Base-by-base conservation (phyloP, 2,113 vertebrate genomes). In the Pantherophis guttatus region DNA sequence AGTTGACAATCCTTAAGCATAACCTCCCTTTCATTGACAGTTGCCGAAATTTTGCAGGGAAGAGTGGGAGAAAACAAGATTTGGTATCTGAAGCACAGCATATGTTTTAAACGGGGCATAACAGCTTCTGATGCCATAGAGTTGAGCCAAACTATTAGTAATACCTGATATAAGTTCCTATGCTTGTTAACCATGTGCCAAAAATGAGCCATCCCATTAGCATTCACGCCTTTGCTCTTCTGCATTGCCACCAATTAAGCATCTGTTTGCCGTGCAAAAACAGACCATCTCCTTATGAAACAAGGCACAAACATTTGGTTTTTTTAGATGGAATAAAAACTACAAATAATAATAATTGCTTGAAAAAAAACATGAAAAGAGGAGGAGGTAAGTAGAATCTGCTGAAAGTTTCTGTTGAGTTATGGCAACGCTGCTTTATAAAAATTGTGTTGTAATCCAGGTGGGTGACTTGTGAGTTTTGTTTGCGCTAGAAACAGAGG, bases 121-220 rank as follows among this genome's bases (percentile, higher is more conserved):
- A 96, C 95, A 96, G 96, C 94, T 96, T 96, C 95, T 91, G 86
- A 89, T 54, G 58, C 75, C 94, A 81, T 8, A 86, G 85, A 91
- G 89, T 94, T 89, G 90, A 95, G 94, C 96, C 96, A 97, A 97
- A 87, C 62, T 94, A 93, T 96, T 97, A 96, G 95, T 96, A 97
- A 96, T 94, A 95, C 96, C 95, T 97, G 93, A 95, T 96, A 81
- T 33, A 96, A 44, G 54, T 91, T 95, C 95, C 95, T 91, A 53
- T 95, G 59, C 87, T 70, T 88, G 93, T 95, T 70, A 92, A 87
- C 57, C 96, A 96, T 94, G 96, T 96, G 94, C 95, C 95, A 97
- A 93, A 91, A 93, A 91, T 94, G 88, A 96, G 95, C 90, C 95
- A 95, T 92, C 91, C 88, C 92, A 90, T 96, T 86, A 96, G 58